Conservation (phyloP, 2,888 invertebrate species). For the Polietes domitor region DNA sequence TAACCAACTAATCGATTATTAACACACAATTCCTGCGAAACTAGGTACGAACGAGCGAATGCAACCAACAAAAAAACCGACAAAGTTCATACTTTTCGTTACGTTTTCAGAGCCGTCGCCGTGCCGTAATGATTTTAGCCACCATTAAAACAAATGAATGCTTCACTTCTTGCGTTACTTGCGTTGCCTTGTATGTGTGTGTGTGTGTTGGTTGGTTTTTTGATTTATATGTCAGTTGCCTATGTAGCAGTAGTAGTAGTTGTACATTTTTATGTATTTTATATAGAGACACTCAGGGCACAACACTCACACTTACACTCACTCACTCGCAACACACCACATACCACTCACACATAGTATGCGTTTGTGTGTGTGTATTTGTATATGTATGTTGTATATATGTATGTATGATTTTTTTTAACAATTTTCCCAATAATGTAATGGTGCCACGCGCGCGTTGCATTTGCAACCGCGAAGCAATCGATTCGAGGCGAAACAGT, state of each 20-base stretch:
- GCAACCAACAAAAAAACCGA: background rate
- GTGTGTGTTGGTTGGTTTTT: too few species aligned
- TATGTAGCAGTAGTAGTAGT: too few species aligned
- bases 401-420: slow-evolving; percentile 57
- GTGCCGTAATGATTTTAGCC: background rate
- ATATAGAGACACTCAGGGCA: background rate
- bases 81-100: slow-evolving; percentile 40
- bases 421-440: slow-evolving; percentile 56
- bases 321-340: background rate
- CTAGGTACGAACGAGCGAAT: background rate
- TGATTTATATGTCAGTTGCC: slow-evolving; percentile 1
- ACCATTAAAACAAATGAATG: background rate
- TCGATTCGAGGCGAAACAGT: slow-evolving; percentile 68
- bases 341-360: background rate
- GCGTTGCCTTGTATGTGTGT: too few species aligned
- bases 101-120: background rate
- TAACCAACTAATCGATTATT: slow-evolving; percentile 58
- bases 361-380: background rate
- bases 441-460: slow-evolving; percentile 65
- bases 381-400: slow-evolving; percentile 1
- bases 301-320: background rate
- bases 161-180: background rate
- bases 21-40: slow-evolving; percentile 50
- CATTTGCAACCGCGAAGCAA: slow-evolving; percentile 67
- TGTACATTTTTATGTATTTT: background rate